Evolutionary conservation across 1,140 invertebrate genomes (phyloP).

Genomic region (Polyergus mexicanus): DNA sequence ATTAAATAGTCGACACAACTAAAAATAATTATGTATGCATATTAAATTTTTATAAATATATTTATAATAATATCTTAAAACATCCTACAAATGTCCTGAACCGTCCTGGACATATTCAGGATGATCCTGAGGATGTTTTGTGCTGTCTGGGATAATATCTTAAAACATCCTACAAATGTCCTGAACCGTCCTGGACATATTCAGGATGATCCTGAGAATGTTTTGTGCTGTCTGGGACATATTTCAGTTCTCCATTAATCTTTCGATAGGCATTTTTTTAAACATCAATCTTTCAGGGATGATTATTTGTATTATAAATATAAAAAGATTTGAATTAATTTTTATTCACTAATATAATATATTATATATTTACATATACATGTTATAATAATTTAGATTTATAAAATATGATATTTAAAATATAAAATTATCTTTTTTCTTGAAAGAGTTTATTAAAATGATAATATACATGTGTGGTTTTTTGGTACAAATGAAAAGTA

Average conservation of each 20-base stretch:
- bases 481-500: not conserved
- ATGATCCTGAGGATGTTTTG: no score
- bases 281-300: not conserved
- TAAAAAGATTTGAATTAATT: not conserved
- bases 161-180: no score
- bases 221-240: no score
- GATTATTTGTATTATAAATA: conserved; percentile 1
- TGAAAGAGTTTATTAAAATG: not conserved
- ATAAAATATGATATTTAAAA: not conserved
- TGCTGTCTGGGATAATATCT: no score
- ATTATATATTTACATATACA: not conserved
- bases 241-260: not conserved
- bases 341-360: not conserved
- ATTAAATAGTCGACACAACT: no score
- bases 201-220: no score
- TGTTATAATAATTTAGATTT: not conserved
- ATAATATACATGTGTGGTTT: not conserved
- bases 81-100: no score
- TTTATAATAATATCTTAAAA: no score
- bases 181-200: no score
- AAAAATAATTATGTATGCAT: no score
- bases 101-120: no score
- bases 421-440: not conserved
- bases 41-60: no score
- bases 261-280: not conserved